Base-by-base conservation (phyloP, 2,888 invertebrate species). In the Drosophila borborema region DNA sequence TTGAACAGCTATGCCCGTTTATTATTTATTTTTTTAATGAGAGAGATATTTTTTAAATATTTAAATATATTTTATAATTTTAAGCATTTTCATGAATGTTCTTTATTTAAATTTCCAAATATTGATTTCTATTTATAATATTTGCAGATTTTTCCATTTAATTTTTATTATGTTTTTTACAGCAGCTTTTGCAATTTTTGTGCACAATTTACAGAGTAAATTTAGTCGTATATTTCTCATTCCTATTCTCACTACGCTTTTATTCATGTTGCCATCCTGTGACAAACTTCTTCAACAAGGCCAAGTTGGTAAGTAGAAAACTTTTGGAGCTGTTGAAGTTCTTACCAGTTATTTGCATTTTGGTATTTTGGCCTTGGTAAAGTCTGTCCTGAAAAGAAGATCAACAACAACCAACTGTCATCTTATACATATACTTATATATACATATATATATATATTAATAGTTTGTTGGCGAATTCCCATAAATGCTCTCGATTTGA, bases 401-500 rank as follows among this genome's bases (percentile, higher is more conserved):
- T 16, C 18, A 49, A 34, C 31, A 51, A 18, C 49, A 34, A 12
- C 20, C 31, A 38, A 45, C 20, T 45, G 51, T 12, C 20, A 31
- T 38, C 10, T 23, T 14, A 14, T 18, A 51, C n/a, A n/a, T 5
- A 0, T 31, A 49, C 31, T 5, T 10, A 28, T 48, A 48, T 16
- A 16, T 48, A 28, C 16, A 16, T 40, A 38, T 14, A 45, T 40
- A 38, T 28, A 20, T 18, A 12, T 46, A 18, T 36, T 43, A n/a
- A n/a, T 23, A 20, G 12, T 51, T 56, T 7, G 9, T 34, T 40
- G 40, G 8, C 34, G 62, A 60, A 65, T 63, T 18, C 20, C 63
- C 56, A 75, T 64, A 74, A 70, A 66, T 72, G 56, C 53, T 36
- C 59, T 63, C 53, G 61, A 58, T 66, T 68, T 14, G 45, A 23